These are phyloP conservation scores for Hypsibius dujardini DNA, from an alignment of 1,140 invertebrate genomes.

Conservation along the genomic window DNA sequence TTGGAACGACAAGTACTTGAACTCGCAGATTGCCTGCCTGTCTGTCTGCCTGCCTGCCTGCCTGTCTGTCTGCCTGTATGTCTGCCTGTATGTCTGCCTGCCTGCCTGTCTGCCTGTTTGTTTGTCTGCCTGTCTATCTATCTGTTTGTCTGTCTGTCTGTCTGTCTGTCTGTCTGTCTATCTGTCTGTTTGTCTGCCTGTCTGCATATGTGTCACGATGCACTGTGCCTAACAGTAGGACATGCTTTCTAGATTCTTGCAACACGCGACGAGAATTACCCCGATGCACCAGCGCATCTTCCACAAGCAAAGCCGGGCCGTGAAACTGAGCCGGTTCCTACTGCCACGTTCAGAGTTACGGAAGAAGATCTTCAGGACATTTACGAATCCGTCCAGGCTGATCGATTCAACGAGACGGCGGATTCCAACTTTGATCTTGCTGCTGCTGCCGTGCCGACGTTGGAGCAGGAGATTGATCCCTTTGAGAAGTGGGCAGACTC, in stretches of 20 bases:
- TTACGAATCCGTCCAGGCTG: not conserved
- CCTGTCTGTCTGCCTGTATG: no score
- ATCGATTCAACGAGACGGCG: not conserved
- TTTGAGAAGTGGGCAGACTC: constrained; percentile 7
- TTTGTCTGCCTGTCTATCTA: no score
- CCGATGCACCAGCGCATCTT: not conserved
- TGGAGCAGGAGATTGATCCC: not conserved
- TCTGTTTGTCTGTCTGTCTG: no score
- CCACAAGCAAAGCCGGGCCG: not conserved
- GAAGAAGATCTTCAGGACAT: constrained; percentile 8
- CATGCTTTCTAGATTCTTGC: not conserved
- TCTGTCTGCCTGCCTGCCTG: no score
- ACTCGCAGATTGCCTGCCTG: no score
- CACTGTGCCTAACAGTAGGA: not conserved
- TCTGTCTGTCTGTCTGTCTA: no score
- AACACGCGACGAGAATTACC: not conserved
- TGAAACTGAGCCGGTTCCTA: no score
- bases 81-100: no score
- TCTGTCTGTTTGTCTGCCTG: no score
- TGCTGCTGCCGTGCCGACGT: not conserved
- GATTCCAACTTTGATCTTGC: not conserved
- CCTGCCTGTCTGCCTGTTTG: no score
- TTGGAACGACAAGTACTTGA: not conserved
- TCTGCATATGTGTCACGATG: no score
- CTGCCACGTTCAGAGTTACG: not conserved